phyloP scores from a whole-genome alignment of 2,797 vertebrate species.

The Micrastur ruficollis region DNA sequence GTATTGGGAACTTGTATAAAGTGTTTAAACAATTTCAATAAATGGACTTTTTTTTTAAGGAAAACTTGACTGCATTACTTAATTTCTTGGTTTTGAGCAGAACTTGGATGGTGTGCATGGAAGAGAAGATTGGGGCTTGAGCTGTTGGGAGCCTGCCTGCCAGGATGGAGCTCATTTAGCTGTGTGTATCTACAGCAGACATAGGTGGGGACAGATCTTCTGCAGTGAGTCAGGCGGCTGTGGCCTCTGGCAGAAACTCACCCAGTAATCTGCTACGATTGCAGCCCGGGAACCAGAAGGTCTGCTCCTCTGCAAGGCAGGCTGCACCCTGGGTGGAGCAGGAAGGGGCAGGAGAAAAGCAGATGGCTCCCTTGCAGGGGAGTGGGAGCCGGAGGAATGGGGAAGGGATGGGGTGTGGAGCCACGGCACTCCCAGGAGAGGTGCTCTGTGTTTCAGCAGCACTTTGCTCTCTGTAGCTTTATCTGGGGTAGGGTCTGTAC shows the following conservation, averaged over 20 bases:
- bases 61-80: not conserved
- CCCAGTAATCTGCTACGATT: slow-evolving; percentile 1
- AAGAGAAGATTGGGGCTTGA: not conserved
- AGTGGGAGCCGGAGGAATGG: slow-evolving; percentile 38
- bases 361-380: not conserved
- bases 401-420: slow-evolving; percentile 20
- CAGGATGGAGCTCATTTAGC: not conserved
- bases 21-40: slow-evolving; percentile 77
- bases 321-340: slow-evolving; percentile 54
- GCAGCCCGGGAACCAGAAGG: slow-evolving; percentile 49
- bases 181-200: slow-evolving; percentile 20
- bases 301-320: not conserved
- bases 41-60: slow-evolving; percentile 67
- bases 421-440: not conserved
- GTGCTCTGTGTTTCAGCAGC: not conserved
- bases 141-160: not conserved
- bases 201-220: slow-evolving; percentile 51
- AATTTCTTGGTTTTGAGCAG: not conserved
- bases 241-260: slow-evolving; percentile 55
- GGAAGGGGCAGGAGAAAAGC: slow-evolving; percentile 20
- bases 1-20: slow-evolving; percentile 73
- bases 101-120: not conserved
- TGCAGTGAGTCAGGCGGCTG: slow-evolving; percentile 43
- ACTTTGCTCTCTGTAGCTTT: not conserved
- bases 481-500: not conserved